Percentiles rank a stretch among this genome's conserved stretches.
phyloP scores from a whole-genome alignment of 2,797 vertebrate species.

The Hemitrygon akajei region DNA sequence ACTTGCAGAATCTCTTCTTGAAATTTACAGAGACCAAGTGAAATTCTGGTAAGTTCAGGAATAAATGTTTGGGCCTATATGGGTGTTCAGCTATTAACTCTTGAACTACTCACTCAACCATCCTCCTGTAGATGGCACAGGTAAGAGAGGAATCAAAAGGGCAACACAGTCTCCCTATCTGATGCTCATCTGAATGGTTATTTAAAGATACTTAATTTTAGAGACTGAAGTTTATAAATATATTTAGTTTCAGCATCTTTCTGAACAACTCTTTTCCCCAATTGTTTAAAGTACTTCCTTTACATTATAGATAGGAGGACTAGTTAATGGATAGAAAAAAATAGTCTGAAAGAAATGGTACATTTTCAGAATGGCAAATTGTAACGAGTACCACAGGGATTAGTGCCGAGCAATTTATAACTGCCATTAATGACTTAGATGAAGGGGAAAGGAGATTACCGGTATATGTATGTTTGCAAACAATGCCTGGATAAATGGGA shows the following conservation, averaged over 20 bases:
- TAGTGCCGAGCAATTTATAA: too few species aligned
- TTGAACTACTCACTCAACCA: background rate
- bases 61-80: background rate
- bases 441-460: too few species aligned
- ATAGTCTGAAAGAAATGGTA: too few species aligned
- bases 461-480: too few species aligned
- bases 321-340: too few species aligned
- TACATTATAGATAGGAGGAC: too few species aligned
- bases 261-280: background rate
- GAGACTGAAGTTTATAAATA: background rate
- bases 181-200: background rate
- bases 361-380: too few species aligned
- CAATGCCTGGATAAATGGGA: too few species aligned
- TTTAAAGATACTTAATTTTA: background rate
- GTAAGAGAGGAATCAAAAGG: background rate
- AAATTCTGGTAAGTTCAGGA: background rate
- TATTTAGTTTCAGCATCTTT: background rate
- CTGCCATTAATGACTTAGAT: too few species aligned
- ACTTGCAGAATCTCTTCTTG: too few species aligned
- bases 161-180: background rate
- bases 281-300: background rate
- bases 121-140: background rate
- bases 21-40: too few species aligned
- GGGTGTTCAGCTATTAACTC: background rate
- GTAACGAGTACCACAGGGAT: too few species aligned